Base-by-base conservation (phyloP, 1,140 invertebrate species). In the Drosophila quadrilineata region DNA sequence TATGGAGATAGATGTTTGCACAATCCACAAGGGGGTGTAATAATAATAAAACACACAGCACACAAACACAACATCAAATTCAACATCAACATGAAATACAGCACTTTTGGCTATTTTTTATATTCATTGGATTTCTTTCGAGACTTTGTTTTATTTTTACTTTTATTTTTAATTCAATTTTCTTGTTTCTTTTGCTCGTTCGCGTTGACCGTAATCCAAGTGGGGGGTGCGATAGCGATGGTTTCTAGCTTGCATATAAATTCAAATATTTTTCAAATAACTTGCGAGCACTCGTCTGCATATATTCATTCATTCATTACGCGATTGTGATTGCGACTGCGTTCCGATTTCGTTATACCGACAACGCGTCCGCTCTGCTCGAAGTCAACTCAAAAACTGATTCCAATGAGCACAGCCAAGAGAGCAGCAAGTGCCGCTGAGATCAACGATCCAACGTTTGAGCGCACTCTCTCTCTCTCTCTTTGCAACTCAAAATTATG, bases 141-240 rank as follows among this genome's bases (percentile, higher is more conserved):
- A 38, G 31, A 26, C 41, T 41, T 43, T 21, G 52, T 40, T 40
- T 52, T 21, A 36, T 19, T 33, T 57, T 45, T 71, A 35, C 58
- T 43, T 36, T 21, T 54, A 45, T 60, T 72, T 48, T 57, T 53
- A 65, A 59, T 66, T 49, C 14, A 35, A 52, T 65, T 64, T 64
- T 64, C 38, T 65, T 65, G 59, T 65, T 64, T 58, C 16, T 53
- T n/a, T 63, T 60, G 75, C 52, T 66, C 49, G 45, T 75, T 75
- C 80, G 77, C 80, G 82, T 68, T 85, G 71, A 86, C 80, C 80
- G 80, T 85, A 85, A 86, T 85, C 79, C 80, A 87, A 85, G 74
- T 79, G 80, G 80, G 76, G 76, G 77, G 77, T 63, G 64, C 63
- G 68, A 63, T 45, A 22, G 65, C 74, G 65, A 63, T 70, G 73